Conservation (phyloP, 2,797 vertebrate species). For the Coreius guichenoti region DNA sequence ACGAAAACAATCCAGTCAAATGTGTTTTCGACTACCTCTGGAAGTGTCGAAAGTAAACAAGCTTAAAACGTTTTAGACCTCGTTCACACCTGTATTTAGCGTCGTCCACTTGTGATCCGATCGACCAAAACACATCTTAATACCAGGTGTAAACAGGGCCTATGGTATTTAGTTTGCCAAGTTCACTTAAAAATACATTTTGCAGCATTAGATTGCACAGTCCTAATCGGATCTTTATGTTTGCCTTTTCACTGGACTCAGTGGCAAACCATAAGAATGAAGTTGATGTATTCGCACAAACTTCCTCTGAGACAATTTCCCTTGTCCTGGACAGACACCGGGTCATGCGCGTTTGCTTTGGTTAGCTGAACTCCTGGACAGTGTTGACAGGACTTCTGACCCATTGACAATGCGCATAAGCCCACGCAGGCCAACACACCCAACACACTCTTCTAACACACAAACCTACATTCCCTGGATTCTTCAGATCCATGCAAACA, state of each 20-base stretch:
- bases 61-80: no score
- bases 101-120: no score
- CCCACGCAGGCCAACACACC: constrained; percentile 65
- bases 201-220: background rate
- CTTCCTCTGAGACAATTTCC: constrained; percentile 73
- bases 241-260: background rate
- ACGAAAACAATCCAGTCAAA: no score
- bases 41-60: no score
- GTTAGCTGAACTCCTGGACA: constrained; percentile 67
- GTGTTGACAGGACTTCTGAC: constrained; percentile 66
- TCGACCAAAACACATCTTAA: no score
- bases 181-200: background rate
- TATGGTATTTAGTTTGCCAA: no score
- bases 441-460: constrained; percentile 44
- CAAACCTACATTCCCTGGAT: constrained; percentile 44
- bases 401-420: constrained; percentile 61
- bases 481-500: constrained; percentile 35
- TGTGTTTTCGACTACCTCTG: no score
- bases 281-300: constrained; percentile 67
- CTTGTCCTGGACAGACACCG: constrained; percentile 71
- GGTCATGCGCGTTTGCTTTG: constrained; percentile 68
- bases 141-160: no score
- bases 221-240: background rate
- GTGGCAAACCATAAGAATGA: background rate
- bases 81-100: no score